Evolutionary conservation across 2,797 vertebrate genomes (phyloP).

Genomic region (Margarornis squamiger): DNA sequence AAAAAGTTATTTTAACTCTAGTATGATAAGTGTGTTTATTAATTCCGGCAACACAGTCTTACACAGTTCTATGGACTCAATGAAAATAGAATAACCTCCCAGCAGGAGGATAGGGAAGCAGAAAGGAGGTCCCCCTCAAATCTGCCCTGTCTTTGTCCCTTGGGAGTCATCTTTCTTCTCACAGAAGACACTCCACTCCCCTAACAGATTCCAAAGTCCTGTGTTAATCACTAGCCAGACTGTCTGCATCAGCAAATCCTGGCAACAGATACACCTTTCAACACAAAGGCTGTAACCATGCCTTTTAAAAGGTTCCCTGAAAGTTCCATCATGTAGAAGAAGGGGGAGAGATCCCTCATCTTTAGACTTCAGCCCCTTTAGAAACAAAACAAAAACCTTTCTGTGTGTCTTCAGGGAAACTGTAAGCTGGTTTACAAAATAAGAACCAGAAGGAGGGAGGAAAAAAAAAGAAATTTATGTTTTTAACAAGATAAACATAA

Average conservation of each 20-base stretch:
- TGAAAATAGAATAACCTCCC: neutral
- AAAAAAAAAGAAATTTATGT: neutral
- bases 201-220: no score
- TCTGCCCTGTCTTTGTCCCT: constrained; percentile 78
- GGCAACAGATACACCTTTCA: no score
- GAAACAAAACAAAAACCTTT: constrained; percentile 69
- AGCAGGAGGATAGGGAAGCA: neutral
- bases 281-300: no score
- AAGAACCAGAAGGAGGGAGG: neutral
- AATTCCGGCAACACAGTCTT: constrained; percentile 34
- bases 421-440: constrained; percentile 27
- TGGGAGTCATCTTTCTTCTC: constrained; percentile 81
- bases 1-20: constrained; percentile 59
- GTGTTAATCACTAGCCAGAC: no score
- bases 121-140: constrained; percentile 55
- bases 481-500: constrained; percentile 33
- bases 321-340: no score
- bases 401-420: constrained; percentile 65
- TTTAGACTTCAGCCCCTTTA: constrained; percentile 66
- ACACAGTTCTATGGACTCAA: constrained; percentile 3
- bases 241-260: no score
- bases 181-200: no score
- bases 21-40: constrained; percentile 49
- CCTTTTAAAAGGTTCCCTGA: no score
- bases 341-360: constrained; percentile 46